A percentile compares a stretch with the other conserved stretches of the same genome.
phyloP scores from a whole-genome alignment of 2,113 vertebrate genomes.

The Mustela nigripes region DNA sequence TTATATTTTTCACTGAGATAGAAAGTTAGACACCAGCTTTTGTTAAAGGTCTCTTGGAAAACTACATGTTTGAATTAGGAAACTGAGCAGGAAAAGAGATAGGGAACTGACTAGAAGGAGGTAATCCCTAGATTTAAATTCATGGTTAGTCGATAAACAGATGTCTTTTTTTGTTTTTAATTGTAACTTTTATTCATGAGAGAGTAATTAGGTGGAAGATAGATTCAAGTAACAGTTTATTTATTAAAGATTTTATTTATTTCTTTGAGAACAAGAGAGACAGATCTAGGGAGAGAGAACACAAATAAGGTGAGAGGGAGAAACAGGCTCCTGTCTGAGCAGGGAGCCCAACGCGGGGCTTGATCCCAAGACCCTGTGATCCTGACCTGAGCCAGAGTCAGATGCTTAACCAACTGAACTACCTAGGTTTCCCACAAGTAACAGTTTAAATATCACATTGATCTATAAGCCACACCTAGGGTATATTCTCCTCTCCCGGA shows the following conservation, averaged over 20 bases:
- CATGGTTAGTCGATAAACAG: not conserved
- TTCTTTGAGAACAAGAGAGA: too few species aligned
- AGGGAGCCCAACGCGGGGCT: fast-evolving
- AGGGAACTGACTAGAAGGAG: not conserved
- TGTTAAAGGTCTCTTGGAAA: not conserved
- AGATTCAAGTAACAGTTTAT: not conserved
- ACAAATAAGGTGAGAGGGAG: too few species aligned
- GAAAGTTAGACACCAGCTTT: not conserved
- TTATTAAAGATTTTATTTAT: too few species aligned
- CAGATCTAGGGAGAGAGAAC: too few species aligned
- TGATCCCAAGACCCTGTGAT: too few species aligned
- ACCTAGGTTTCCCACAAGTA: not conserved
- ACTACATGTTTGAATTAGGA: not conserved
- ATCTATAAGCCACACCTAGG: not conserved
- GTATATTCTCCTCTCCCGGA: not conserved
- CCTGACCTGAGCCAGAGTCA: too few species aligned
- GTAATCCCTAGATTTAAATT: not conserved
- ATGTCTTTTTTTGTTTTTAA: not conserved
- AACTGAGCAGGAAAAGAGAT: not conserved
- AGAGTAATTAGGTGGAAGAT: not conserved
- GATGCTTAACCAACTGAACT: too few species aligned
- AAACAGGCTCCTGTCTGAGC: too few species aligned
- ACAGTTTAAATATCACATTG: not conserved
- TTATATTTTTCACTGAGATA: not conserved
- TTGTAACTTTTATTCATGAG: not conserved